Evolutionary conservation across 2,888 invertebrate genomes (phyloP), one percentile per base, ranked within the genome.

Genomic region (Gibbula magus): DNA sequence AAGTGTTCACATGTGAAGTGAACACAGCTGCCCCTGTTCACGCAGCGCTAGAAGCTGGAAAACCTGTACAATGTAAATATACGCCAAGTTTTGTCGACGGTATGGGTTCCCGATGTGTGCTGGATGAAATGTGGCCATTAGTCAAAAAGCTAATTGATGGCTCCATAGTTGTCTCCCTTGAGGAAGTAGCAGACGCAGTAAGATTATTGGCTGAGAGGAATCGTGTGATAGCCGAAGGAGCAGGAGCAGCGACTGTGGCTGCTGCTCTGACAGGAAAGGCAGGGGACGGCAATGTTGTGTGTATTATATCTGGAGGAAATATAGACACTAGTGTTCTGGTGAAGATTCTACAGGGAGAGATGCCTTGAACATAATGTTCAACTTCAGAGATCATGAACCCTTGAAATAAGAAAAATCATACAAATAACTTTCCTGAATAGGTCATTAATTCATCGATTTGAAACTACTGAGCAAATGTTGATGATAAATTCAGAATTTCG

Each of bases 261-360:
- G 89, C 87, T 25, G 81, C 86, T 16, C 56, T 84, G 52, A 74
- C 84, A 10, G 88, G 87, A 56, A 81, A 83, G 76, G 86, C 87
- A 7, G 88, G 88, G 7, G 81, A 82, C 0, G 89, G 89, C 4
- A 91, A 90, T 32, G 88, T 91, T 32, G 92, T 90, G 16, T 91
- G 91, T 81, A 86, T 92, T 8, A 83, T 92, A 25, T 91, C 92
- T 5, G 92, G 92, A n/a, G 91, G 91, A 7, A 91, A 91, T 82
- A 91, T 92, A 75, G 91, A 92, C 77, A 85, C 84, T 0, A 53
- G 81, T 20, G 89, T 87, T 81, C 80, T 91, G 32, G 82, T 87
- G 29, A 78, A 82, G 18, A 84, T 88, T 74, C 79, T 90, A 66
- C 78, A 83, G 25, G 83, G 83, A 32, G 20, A 35, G 10, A 67